A percentile compares a stretch with the other conserved stretches of the same genome.
These are phyloP conservation scores for Pseudonaja textilis DNA, from an alignment of 2,113 vertebrate species.

Conservation along the genomic window DNA sequence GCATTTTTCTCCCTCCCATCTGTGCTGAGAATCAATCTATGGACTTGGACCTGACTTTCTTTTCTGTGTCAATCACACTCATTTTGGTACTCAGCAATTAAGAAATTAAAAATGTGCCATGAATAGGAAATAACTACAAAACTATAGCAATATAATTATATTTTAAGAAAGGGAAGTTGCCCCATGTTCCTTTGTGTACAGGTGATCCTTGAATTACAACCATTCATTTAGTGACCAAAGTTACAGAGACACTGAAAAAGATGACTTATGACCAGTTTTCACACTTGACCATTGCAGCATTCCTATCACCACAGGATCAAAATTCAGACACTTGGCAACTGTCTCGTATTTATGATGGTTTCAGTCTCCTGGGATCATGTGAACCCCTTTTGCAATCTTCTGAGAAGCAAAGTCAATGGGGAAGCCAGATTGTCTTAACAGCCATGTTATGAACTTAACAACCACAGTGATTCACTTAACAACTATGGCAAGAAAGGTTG, in stretches of 20 bases:
- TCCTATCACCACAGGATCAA: neutral
- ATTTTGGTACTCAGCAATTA: neutral
- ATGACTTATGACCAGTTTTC: neutral
- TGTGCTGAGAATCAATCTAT: neutral
- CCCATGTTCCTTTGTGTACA: neutral
- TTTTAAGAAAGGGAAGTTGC: neutral
- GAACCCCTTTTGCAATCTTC: neutral
- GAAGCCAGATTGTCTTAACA: neutral
- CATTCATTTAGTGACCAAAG: neutral
- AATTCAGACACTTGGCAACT: neutral
- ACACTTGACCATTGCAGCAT: neutral
- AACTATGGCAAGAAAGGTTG: neutral
- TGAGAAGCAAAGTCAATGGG: neutral
- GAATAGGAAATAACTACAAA: neutral
- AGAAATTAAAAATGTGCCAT: neutral
- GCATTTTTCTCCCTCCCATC: constrained; percentile 31
- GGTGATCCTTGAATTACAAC: neutral
- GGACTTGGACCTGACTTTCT: neutral
- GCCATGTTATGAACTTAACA: neutral
- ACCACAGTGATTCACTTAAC: neutral
- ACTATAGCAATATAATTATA: neutral
- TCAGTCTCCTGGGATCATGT: neutral
- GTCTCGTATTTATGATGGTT: neutral
- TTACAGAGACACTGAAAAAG: neutral
- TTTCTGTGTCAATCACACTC: neutral